Conservation (phyloP, 2,113 vertebrate species). For the Gobiocypris rarus region DNA sequence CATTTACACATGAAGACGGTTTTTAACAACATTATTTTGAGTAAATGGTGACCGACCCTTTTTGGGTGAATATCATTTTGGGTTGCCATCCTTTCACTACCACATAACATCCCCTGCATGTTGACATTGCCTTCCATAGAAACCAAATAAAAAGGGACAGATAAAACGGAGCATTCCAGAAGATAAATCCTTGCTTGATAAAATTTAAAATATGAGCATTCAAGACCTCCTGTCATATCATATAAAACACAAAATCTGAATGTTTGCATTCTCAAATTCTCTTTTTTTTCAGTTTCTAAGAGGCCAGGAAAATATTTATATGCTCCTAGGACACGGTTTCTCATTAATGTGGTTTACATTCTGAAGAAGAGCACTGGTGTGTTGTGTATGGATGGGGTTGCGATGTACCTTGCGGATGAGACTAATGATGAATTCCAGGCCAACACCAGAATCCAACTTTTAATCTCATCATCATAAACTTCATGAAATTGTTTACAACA, state of each 20-base stretch:
- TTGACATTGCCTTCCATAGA: background rate
- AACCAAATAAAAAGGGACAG: constrained; percentile 14
- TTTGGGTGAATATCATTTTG: background rate
- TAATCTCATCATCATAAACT: constrained; percentile 39
- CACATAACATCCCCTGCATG: background rate
- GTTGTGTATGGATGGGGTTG: constrained; percentile 6
- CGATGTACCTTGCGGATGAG: background rate
- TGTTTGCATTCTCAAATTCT: constrained; percentile 13
- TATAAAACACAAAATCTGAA: background rate
- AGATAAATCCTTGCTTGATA: background rate
- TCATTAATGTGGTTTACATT: constrained; percentile 47
- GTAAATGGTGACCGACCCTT: background rate
- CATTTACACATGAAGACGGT: background rate
- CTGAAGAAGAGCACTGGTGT: constrained; percentile 17
- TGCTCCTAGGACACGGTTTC: background rate
- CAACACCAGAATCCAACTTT: background rate
- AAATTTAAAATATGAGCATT: background rate
- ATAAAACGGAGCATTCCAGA: background rate
- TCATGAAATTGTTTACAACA: constrained; percentile 19
- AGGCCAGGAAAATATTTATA: constrained; percentile 18
- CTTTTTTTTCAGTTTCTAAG: constrained; percentile 9
- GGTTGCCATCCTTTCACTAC: background rate
- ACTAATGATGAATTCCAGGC: constrained; percentile 30
- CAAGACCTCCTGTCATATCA: background rate
- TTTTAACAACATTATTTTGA: background rate